Evolutionary conservation across 2,797 vertebrate genomes (phyloP), one percentile per base, ranked within the genome.

Genomic region (Hemitrygon akajei): DNA sequence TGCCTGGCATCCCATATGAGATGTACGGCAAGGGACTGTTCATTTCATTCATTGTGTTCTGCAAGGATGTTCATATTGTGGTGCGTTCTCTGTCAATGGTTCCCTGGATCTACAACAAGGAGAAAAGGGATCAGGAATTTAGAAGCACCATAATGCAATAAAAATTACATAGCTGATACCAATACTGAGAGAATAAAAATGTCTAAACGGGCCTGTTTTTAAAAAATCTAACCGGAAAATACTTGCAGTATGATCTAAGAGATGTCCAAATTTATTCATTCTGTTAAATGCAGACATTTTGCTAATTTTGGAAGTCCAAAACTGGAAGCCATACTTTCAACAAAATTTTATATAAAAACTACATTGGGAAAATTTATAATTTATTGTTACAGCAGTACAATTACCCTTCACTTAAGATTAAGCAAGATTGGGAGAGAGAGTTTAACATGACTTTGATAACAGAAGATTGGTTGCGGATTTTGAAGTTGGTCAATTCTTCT

Each of bases 1-100:
- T 89, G 86, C 60, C 86, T 89, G 86, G n/a, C 86, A 89, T 89
- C 86, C 63, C 60, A 89, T 34, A 89, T 66, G 86, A 89, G 86
- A 16, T 89, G n/a, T 22, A 69, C 60, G 10, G 20, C 34, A 22
- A 89, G 86, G n/a, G n/a, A 37, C 18, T 37, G 86, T 34, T 69
- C 25, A 1, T 3, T 27, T 84, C 40, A 25, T 34, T 37, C 63
- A 89, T 69, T 37, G 63, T 30, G 69, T 34, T 69, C 14, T 40
- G 34, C 14, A 79, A 40, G 1, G 34, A 10, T 69, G 16, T 60
- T 20, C 60, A 7, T 34, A 66, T 58, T 14, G 27, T 14, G 16
- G n/a, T 34, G 58, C 89, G n/a, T 37, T 18, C 18, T 16, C 63
- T 89, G 86, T 37, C 60, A 37, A 69, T 69, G 7, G 60, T 2